A percentile compares a stretch with the other conserved stretches of the same genome.
Conservation (phyloP, 1,140 invertebrate species). For the Phthorimaea operculella region DNA sequence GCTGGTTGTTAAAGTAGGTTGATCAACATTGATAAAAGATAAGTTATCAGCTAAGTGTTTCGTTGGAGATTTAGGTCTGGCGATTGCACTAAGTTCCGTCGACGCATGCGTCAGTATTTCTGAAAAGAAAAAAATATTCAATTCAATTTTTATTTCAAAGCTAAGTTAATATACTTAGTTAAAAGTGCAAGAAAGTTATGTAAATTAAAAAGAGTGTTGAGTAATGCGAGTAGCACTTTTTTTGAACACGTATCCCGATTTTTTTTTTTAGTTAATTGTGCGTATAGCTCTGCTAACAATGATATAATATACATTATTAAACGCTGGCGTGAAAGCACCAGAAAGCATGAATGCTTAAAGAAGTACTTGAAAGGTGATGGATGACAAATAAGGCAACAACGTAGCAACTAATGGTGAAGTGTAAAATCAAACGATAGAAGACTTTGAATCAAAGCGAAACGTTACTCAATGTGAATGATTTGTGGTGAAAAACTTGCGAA, state of each 20-base stretch:
- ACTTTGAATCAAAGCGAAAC: conserved; percentile 65
- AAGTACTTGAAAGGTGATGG: background rate
- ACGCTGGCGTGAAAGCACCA: conserved; percentile 20
- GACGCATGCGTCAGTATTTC: conserved; percentile 47
- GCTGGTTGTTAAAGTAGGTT: conserved; percentile 58
- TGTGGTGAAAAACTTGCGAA: conserved; percentile 41
- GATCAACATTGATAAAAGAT: conserved; percentile 61
- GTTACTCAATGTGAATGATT: conserved; percentile 57
- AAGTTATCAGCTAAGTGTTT: conserved; percentile 62
- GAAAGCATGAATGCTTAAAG: conserved; percentile 7
- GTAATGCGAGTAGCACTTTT: background rate
- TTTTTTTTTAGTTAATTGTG: background rate
- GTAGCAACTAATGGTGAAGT: background rate
- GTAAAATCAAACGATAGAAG: conserved; percentile 26
- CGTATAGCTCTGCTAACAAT: background rate
- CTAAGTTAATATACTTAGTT: background rate
- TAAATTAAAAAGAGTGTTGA: background rate
- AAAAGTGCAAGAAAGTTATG: background rate
- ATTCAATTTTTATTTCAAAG: background rate
- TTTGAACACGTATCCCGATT: background rate
- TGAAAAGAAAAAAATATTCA: conserved; percentile 41
- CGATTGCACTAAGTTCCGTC: conserved; percentile 37
- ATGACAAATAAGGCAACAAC: conserved; percentile 1
- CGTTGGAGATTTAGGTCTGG: conserved; percentile 57
- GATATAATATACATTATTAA: background rate